Evolutionary conservation across 2,113 vertebrate genomes (phyloP).

Genomic region (Catharus bicknelli): DNA sequence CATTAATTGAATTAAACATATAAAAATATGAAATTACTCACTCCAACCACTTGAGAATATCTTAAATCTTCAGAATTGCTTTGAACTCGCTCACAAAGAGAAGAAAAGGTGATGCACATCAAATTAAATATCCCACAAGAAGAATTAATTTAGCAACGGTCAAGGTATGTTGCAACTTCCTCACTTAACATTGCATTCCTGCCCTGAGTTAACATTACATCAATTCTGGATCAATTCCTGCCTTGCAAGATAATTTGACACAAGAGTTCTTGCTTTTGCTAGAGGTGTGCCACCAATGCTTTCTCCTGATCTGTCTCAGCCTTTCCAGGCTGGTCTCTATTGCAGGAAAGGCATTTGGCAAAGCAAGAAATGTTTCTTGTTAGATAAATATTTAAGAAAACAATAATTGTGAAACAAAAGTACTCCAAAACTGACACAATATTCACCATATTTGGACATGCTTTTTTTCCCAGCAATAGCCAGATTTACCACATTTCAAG

Average conservation of each 20-base stretch:
- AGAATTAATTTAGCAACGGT: not conserved
- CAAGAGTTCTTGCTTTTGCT: not conserved
- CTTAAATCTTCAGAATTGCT: not conserved
- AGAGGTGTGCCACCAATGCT: not conserved
- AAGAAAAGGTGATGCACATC: not conserved
- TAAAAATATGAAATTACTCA: not conserved
- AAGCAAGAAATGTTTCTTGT: conserved; percentile 14
- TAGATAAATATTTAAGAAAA: conserved; percentile 38
- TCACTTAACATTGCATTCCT: not conserved
- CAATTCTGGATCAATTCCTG: conserved; percentile 10
- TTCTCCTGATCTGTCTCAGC: not conserved
- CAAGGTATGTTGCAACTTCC: not conserved
- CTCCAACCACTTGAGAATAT: not conserved
- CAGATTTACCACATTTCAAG: not conserved
- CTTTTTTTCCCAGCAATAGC: not conserved
- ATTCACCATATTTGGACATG: not conserved
- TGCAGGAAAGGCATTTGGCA: conserved; percentile 26
- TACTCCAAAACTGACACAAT: not conserved
- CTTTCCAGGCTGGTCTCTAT: not conserved
- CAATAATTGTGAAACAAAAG: conserved; percentile 7
- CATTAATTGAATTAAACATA: not conserved
- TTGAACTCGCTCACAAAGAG: not conserved
- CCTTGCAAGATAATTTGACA: not conserved
- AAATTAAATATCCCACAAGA: not conserved
- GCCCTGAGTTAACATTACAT: not conserved